These are phyloP conservation scores for Antennarius striatus DNA, from an alignment of 2,113 vertebrate genomes.

Conservation along the genomic window DNA sequence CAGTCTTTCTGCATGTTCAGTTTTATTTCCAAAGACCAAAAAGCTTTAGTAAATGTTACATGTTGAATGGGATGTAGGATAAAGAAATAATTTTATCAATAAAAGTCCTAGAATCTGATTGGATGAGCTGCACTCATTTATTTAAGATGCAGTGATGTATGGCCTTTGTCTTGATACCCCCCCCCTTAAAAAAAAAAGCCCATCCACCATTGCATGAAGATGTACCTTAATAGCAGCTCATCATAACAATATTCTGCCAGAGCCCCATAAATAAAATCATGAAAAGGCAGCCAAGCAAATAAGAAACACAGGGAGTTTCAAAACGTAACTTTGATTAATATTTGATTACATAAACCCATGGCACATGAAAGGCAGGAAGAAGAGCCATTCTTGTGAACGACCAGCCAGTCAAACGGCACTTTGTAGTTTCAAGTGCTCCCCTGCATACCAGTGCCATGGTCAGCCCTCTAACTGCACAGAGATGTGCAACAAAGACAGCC, in stretches of 20 bases:
- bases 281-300: slow-evolving; percentile 74
- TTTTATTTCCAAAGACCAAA: too few relatives aligned
- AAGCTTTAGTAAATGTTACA: too few relatives aligned
- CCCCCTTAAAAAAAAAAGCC: slow-evolving; percentile 31
- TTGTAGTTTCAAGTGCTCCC: slow-evolving; percentile 95
- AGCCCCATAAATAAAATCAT: slow-evolving; percentile 69
- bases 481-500: slow-evolving; percentile 62
- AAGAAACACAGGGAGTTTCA: slow-evolving; percentile 84
- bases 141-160: slow-evolving; percentile 34
- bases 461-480: slow-evolving; percentile 61
- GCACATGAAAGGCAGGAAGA: slow-evolving; percentile 99
- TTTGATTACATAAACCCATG: slow-evolving; percentile 95
- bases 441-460: slow-evolving; percentile 81
- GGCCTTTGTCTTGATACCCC: slow-evolving; percentile 45
- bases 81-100: too few relatives aligned
- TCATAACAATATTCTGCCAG: slow-evolving; percentile 49
- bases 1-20: too few relatives aligned
- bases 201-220: slow-evolving; percentile 30
- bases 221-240: slow-evolving; percentile 51
- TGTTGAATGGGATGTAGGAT: too few relatives aligned
- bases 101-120: slow-evolving; percentile 30
- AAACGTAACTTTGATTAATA: slow-evolving; percentile 99
- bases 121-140: slow-evolving; percentile 22
- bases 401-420: slow-evolving; percentile 92
- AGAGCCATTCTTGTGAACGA: slow-evolving; percentile 86